A percentile compares a stretch with the other conserved stretches of the same genome.
Evolutionary conservation across 1,140 invertebrate genomes (phyloP).

Genomic region (Scaptomyza pallida): DNA sequence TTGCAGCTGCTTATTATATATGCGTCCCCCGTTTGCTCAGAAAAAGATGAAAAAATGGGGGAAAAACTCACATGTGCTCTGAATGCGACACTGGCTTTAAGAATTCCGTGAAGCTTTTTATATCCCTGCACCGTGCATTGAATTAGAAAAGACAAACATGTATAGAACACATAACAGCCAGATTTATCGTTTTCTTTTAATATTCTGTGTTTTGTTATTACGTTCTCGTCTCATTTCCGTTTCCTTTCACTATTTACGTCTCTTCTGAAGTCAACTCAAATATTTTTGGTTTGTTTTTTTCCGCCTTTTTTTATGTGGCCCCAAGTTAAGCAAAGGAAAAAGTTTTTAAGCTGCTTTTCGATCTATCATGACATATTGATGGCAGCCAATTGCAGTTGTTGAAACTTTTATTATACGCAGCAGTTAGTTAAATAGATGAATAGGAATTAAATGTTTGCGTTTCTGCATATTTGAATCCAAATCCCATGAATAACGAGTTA

Average conservation of each 20-base stretch:
- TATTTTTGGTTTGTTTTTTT: conserved; percentile 11
- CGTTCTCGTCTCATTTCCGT: conserved; percentile 2
- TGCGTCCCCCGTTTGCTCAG: conserved; percentile 43
- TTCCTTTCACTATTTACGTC: background rate
- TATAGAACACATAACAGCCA: no score
- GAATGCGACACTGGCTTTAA: background rate
- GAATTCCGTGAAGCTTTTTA: background rate
- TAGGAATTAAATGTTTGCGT: conserved; percentile 4
- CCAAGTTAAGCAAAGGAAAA: conserved; percentile 27
- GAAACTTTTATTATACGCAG: conserved; percentile 22
- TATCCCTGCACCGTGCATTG: background rate
- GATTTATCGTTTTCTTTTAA: no score
- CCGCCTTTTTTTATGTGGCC: no score
- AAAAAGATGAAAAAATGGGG: conserved; percentile 20
- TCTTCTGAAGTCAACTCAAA: background rate
- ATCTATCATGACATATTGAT: conserved; percentile 47
- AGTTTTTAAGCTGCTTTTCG: conserved; percentile 63
- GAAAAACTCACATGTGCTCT: background rate
- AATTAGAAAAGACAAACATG: background rate
- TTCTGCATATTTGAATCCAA: background rate
- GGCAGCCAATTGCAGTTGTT: conserved; percentile 19
- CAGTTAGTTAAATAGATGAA: conserved; percentile 8
- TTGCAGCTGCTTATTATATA: conserved; percentile 59
- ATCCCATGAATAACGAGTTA: background rate
- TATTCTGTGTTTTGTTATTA: background rate